Base-by-base conservation (phyloP, 2,113 vertebrate species). In the Chaenocephalus aceratus region DNA sequence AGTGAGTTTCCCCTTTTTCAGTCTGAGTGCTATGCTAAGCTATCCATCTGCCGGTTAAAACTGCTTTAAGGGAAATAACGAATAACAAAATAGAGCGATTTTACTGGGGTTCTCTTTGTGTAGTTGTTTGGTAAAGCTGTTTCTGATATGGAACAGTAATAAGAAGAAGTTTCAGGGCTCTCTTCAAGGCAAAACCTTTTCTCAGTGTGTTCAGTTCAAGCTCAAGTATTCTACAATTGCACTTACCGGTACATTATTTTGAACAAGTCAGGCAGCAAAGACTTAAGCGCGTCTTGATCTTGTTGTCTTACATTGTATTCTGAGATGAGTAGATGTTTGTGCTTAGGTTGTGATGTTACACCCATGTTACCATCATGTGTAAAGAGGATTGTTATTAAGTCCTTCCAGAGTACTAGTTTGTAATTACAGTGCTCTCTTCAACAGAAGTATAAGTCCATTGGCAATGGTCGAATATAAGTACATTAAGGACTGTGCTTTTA, bases 301-400 rank as follows among this genome's bases (percentile, higher is more conserved):
- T 13, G 16, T 70, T 2, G 23, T 48, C 66, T 63, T 46, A 14
- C 45, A 15, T 18, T 66, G 53, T n/a, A 61, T 71, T 79, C 70
- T 52, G 0, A 59, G 53, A 71, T 52, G 2, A 0, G 46, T 59
- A 68, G 53, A 14, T 58, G 60, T 64, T 58, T 79, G 67, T 16
- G 36, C 59, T 53, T 46, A 7, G 36, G 10, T 10, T 68, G 57
- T 54, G 54, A 41, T 18, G 65, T 69, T 61, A 75, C 75, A 65
- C 57, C 72, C 59, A 41, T 72, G 41, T 63, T 74, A 88, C 59
- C 71, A 65, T 75, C 26, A 11, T 54, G 68, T 66, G 30, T 30
- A 75, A 78, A 82, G 75, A 82, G 80, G 81, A 78, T 85, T 83
- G 75, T 41, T 68, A 73, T 0, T 41, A 80, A 62, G 75, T 23